These are phyloP conservation scores for Prenolepis imparis DNA, from an alignment of 2,888 invertebrate species.

Conservation along the genomic window DNA sequence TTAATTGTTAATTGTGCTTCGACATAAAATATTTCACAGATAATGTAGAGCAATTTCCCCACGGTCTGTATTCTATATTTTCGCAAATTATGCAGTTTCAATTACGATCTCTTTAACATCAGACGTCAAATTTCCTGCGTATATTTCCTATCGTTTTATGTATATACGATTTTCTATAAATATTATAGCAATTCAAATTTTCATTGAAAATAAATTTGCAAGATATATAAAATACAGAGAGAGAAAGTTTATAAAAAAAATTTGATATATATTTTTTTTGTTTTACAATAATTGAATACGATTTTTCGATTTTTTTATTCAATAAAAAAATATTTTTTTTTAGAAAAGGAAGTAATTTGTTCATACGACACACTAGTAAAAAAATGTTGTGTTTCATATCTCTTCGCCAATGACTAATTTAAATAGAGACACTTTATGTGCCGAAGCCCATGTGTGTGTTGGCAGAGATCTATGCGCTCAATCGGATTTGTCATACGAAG, in stretches of 20 bases:
- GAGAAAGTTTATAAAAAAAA: not conserved
- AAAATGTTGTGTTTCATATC: no score
- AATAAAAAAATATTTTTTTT: not conserved
- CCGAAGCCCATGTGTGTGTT: not conserved
- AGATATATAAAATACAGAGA: not conserved
- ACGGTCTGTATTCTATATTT: not conserved
- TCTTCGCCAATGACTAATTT: not conserved
- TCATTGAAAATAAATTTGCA: not conserved
- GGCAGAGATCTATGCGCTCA: conserved; percentile 15
- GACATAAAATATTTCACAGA: conserved; percentile 25
- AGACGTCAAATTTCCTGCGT: not conserved
- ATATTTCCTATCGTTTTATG: not conserved
- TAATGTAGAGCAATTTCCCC: conserved; percentile 3
- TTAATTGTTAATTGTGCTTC: not conserved
- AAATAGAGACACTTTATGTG: not conserved
- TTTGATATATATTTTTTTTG: not conserved
- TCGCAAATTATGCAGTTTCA: not conserved
- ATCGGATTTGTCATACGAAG: conserved; percentile 44
- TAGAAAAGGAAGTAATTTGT: not conserved
- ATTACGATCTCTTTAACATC: not conserved
- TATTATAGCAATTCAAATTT: not conserved
- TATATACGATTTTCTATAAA: not conserved
- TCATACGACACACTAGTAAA: not conserved
- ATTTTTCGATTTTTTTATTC: not conserved
- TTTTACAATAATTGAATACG: not conserved